Evolutionary conservation across 2,888 invertebrate species (phyloP), one percentile per base, ranked within the genome.

Genomic region (Ophioninae sp.): DNA sequence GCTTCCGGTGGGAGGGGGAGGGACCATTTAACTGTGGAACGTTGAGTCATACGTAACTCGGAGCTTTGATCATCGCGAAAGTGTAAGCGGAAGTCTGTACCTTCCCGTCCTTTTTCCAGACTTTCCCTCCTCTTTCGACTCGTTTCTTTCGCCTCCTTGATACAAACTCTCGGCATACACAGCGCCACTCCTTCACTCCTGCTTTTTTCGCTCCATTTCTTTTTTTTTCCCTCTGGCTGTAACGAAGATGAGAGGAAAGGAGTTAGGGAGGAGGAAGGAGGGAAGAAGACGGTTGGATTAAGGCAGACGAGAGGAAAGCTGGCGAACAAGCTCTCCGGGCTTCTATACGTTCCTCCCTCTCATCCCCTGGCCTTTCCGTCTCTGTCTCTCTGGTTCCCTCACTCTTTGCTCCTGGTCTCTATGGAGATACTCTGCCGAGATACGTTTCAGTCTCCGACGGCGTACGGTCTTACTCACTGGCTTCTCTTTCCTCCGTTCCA

Each of bases 341-440:
- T 61, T 64, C 79, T 23, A 77, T 65, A 64, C 44, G 79, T n/a
- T 6, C n/a, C 83, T 82, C 50, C 44, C 61, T 39, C 50, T n/a
- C 23, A 44, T 70, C 41, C 67, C 59, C 20, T 82, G 62, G 41
- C 8, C 6, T 0, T 41, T 69, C 77, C 57, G 41, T 69, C 44
- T 68, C 59, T 39, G 67, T 78, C 79, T 67, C 70, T 85, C 81
- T 78, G 81, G 74, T 76, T 72, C 84, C 78, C 84, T 77, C 44
- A 74, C 79, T 81, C 79, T 81, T 74, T 50, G 85, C 84, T 82
- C 70, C 84, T 83, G 90, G 90, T 92, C 92, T 92, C 92, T 92
- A 92, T 92, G 92, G 90, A 92, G 93, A 93, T 93, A 92, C 91
- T 91, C 88, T 87, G 86, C 69, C 78, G 87, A 92, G 93, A 93